Evolutionary conservation across 1,140 invertebrate species (phyloP).

Genomic region (Dendroctonus ponderosae): DNA sequence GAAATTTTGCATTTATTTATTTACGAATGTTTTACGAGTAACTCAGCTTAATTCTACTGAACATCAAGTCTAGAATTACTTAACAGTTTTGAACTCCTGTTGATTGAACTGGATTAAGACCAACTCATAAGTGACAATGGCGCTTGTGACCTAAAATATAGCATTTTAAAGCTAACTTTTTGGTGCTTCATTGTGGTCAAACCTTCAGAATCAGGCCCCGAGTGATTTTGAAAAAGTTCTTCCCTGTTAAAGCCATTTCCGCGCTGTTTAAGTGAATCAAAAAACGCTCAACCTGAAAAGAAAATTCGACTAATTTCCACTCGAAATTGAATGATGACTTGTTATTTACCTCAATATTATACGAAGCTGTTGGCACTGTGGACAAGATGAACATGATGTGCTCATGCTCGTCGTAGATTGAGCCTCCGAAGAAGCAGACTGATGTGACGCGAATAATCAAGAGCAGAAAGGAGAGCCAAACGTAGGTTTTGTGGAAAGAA

Average conservation of each 20-base stretch:
- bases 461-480: slow-evolving; percentile 61
- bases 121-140: slow-evolving; percentile 69
- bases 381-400: slow-evolving; percentile 52
- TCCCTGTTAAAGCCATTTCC: slow-evolving; percentile 63
- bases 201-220: slow-evolving; percentile 62
- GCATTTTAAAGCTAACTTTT: slow-evolving; percentile 24
- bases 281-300: slow-evolving; percentile 61
- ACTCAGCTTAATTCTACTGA: no score
- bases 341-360: slow-evolving; percentile 36
- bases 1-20: no score
- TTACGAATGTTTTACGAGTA: no score
- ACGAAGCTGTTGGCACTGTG: slow-evolving; percentile 22
- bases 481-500: slow-evolving; percentile 50
- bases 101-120: slow-evolving; percentile 63
- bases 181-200: not conserved
- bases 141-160: slow-evolving; percentile 61
- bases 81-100: slow-evolving; percentile 4
- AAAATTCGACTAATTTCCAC: not conserved
- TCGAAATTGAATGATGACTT: not conserved
- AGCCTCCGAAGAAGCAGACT: slow-evolving; percentile 58
- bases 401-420: slow-evolving; percentile 61
- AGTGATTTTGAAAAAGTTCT: slow-evolving; percentile 64
- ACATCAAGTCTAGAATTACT: no score
- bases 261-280: slow-evolving; percentile 61
- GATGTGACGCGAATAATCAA: slow-evolving; percentile 56